Percentiles rank a stretch among this genome's conserved stretches.
Conservation (phyloP, 2,888 invertebrate genomes). For the Caenorhabditis sp. region DNA sequence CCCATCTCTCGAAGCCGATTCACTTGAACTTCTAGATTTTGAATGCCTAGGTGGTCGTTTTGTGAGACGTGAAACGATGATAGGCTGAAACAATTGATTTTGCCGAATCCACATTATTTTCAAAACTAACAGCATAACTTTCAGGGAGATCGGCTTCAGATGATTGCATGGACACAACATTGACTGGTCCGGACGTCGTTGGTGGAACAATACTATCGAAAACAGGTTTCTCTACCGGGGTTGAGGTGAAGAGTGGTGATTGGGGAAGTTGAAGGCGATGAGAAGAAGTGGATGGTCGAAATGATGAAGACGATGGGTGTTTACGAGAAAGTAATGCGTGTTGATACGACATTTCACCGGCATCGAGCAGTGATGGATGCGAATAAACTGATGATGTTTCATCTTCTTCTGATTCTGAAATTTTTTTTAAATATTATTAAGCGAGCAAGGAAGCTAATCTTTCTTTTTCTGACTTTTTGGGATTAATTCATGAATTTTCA, state of each 20-base stretch:
- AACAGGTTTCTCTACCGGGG: constrained; percentile 29
- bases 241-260: constrained; percentile 35
- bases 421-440: not conserved
- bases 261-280: constrained; percentile 26
- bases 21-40: constrained; percentile 36
- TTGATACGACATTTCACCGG: constrained; percentile 37
- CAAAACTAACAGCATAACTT: constrained; percentile 1
- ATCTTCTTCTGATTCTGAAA: constrained; percentile 49
- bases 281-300: constrained; percentile 9
- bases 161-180: constrained; percentile 13
- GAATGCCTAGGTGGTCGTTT: constrained; percentile 32
- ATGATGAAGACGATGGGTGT: constrained; percentile 10
- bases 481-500: too few species aligned
- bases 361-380: constrained; percentile 67
- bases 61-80: constrained; percentile 36
- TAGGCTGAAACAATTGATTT: constrained; percentile 19
- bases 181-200: constrained; percentile 3
- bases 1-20: constrained; percentile 17
- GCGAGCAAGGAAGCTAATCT: too few species aligned
- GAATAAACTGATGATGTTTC: constrained; percentile 66
- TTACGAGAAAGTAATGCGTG: constrained; percentile 15
- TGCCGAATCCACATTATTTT: not conserved
- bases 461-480: too few species aligned
- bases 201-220: constrained; percentile 12
- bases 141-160: not conserved